These are phyloP conservation scores for Thymelicus acteon DNA, from an alignment of 2,888 invertebrate species.

Conservation along the genomic window DNA sequence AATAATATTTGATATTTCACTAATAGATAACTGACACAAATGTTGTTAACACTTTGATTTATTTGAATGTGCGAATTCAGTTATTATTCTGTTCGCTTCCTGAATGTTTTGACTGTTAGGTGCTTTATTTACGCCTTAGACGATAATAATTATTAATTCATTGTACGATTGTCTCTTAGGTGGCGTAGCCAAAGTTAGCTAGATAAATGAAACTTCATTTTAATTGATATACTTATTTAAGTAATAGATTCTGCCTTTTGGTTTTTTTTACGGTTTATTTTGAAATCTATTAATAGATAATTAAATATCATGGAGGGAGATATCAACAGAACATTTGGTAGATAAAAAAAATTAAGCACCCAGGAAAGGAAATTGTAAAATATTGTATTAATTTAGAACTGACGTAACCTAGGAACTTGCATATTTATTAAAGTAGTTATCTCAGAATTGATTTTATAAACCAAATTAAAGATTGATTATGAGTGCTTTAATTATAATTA, in stretches of 20 bases:
- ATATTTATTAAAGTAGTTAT: slow-evolving; percentile 70
- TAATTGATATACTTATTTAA: slow-evolving; percentile 26
- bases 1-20: slow-evolving; percentile 85
- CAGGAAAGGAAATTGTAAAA: slow-evolving; percentile 58
- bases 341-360: slow-evolving; percentile 24
- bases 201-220: slow-evolving; percentile 70
- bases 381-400: slow-evolving; percentile 71
- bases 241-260: slow-evolving; percentile 46
- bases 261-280: slow-evolving; percentile 35
- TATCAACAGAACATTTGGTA: slow-evolving; percentile 29
- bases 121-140: slow-evolving; percentile 78
- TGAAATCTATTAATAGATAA: slow-evolving; percentile 36
- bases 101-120: slow-evolving; percentile 67
- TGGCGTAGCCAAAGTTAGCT: slow-evolving; percentile 83
- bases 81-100: slow-evolving; percentile 59
- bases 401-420: slow-evolving; percentile 77
- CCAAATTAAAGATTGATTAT: slow-evolving; percentile 73
- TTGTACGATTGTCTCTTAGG: slow-evolving; percentile 65
- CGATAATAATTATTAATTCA: slow-evolving; percentile 62
- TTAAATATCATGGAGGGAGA: slow-evolving; percentile 22
- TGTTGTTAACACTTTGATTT: slow-evolving; percentile 69
- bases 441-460: slow-evolving; percentile 72
- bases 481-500: slow-evolving; percentile 80
- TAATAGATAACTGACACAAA: slow-evolving; percentile 81
- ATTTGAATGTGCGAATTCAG: slow-evolving; percentile 58